A percentile compares a stretch with the other conserved stretches of the same genome.
phyloP scores from a whole-genome alignment of 1,140 invertebrate genomes.

The Linepithema humile region DNA sequence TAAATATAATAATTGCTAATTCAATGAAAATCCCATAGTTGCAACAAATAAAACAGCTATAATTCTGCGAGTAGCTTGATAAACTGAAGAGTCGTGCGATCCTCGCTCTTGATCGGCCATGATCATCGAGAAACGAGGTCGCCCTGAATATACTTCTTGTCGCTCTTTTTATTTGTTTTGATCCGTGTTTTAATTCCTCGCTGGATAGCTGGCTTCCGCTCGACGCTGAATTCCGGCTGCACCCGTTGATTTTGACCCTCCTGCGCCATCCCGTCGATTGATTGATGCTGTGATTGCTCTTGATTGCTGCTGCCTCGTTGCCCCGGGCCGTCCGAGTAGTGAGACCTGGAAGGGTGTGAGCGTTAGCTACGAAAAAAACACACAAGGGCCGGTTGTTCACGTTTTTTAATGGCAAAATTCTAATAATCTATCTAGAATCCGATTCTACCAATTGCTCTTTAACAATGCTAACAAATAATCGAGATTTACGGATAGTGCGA shows the following conservation, averaged over 20 bases:
- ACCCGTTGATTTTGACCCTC: slow-evolving; percentile 22
- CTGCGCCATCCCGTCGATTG: slow-evolving; percentile 31
- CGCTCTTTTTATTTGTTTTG: slow-evolving; percentile 4
- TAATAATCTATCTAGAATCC: slow-evolving; percentile 21
- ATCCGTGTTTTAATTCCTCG: slow-evolving; percentile 16
- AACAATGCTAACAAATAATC: background rate
- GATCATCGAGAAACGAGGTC: slow-evolving; percentile 31
- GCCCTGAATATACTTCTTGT: slow-evolving; percentile 13
- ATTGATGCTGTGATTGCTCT: slow-evolving; percentile 14
- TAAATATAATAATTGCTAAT: slow-evolving; percentile 4
- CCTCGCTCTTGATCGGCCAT: slow-evolving; percentile 16
- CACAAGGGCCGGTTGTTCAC: slow-evolving; percentile 62
- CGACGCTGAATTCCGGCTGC: slow-evolving; percentile 23
- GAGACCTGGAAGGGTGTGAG: slow-evolving; percentile 83
- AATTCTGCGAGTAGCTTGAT: slow-evolving; percentile 20
- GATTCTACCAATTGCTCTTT: slow-evolving; percentile 51
- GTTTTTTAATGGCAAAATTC: slow-evolving; percentile 22
- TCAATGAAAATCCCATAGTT: slow-evolving; percentile 23
- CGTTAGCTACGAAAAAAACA: slow-evolving; percentile 81
- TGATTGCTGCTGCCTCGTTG: slow-evolving; percentile 44
- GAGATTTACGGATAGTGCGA: background rate
- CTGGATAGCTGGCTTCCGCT: slow-evolving; percentile 6
- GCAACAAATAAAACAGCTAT: background rate
- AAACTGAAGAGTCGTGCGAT: slow-evolving; percentile 21
- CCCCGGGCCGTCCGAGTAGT: slow-evolving; percentile 21